Conservation (phyloP, 2,113 vertebrate genomes). For the Grammomys surdaster region DNA sequence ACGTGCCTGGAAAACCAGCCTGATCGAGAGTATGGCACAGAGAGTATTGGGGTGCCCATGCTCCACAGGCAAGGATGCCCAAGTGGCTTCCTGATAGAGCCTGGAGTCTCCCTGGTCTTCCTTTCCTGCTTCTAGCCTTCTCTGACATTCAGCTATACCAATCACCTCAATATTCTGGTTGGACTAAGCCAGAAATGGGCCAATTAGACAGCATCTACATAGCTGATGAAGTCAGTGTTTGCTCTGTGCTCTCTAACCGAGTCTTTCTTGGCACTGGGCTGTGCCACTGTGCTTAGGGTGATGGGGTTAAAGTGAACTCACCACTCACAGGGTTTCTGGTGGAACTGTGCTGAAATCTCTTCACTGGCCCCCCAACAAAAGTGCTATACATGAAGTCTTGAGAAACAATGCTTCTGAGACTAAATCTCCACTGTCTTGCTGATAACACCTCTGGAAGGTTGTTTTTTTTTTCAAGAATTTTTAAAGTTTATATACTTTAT, state of each 20-base stretch:
- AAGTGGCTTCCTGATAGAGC: not conserved
- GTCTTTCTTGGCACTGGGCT: not conserved
- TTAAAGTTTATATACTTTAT: no score
- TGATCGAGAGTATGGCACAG: not conserved
- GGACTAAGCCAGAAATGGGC: not conserved
- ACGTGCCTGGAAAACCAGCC: not conserved
- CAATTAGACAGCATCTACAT: not conserved
- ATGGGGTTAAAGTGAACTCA: not conserved
- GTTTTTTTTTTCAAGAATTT: not conserved
- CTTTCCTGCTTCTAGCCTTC: not conserved
- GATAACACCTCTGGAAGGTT: not conserved
- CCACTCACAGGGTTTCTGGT: not conserved
- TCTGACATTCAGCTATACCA: not conserved
- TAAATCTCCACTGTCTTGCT: not conserved
- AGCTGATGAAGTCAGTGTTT: not conserved
- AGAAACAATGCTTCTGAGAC: not conserved
- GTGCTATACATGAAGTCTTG: not conserved
- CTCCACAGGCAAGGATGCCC: not conserved
- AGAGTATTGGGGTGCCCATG: not conserved
- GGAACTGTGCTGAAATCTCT: not conserved
- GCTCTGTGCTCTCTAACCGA: not conserved
- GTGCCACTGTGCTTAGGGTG: not conserved
- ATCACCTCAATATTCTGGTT: not conserved
- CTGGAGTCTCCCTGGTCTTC: not conserved
- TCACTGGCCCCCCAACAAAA: not conserved